Base-by-base conservation (phyloP, 2,797 vertebrate species). In the Synanceia verrucosa region DNA sequence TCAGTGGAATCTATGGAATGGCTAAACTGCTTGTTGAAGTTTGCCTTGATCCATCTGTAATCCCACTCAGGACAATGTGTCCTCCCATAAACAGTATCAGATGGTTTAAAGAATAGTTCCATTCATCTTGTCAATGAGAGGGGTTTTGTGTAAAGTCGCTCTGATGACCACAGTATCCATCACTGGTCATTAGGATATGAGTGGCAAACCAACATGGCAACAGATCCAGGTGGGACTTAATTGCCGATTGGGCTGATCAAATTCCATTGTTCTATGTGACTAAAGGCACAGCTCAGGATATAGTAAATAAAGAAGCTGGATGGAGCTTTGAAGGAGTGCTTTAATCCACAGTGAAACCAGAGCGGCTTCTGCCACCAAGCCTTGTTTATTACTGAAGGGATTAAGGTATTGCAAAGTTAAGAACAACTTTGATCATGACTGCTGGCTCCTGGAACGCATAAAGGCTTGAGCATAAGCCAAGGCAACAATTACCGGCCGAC, bases 371-470 rank as follows among this genome's bases (percentile, higher is more conserved):
- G 81, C 88, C 83, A 86, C 70, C 19, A 29, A 67, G 46, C 63
- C 63, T 50, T 83, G 84, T 91, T 93, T 90, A 89, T 86, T 90
- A 84, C 51, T 16, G 55, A 70, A 62, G 62, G 85, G 85, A 91
- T 91, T 86, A 87, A 85, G 80, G 73, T 86, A 88, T 86, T 73
- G 78, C 82, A 75, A 72, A 59, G 83, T 89, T 90, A 85, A 86
- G 76, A 82, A 87, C 70, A 81, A 86, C 91, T 93, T 92, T 93
- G 89, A 91, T 91, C 90, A 88, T 64, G 81, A 81, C 80, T 76
- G 64, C 78, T 70, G 74, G 77, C 82, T 92, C 72, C 83, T 81
- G 84, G 76, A 90, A 82, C 36, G 37, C 76, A 90, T 82, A 85
- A 78, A 84, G 81, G 60, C 70, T 81, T 81, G 79, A 81, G 73